Base-by-base conservation (phyloP, 2,797 vertebrate species). In the Merluccius polli region DNA sequence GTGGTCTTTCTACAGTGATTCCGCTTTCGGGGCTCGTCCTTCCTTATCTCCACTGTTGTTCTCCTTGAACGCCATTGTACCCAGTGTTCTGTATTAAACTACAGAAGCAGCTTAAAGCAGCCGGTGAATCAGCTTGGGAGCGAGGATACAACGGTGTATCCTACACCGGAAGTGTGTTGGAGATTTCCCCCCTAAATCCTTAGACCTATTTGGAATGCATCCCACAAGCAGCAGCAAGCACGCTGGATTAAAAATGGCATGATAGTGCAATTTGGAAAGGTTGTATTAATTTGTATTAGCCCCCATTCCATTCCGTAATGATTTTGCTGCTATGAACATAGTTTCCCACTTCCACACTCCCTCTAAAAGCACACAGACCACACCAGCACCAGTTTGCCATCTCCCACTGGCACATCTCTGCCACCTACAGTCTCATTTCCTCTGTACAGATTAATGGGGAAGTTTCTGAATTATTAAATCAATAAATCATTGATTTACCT, bases 401-500 rank as follows among this genome's bases (percentile, higher is more conserved):
- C 59, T 65, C 59, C 59, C n/a, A 65, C 59, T 12, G 59, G 59
- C 59, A 27, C 24, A 27, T 65, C 59, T 65, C 59, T 27, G 59
- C n/a, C 59, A 24, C 59, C 59, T 65, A 24, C 59, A 27, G 59
- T 5, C 59, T 27, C 9, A 65, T 65, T 65, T 65, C 59, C 24
- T 65, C 24, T 65, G 59, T 24, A 27, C 27, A 24, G 59, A 13
- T n/a, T 65, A 24, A 65, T 65, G 59, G 59, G 24, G 59, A 27
- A 10, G 59, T 65, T 65, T 65, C 59, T 65, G n/a, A 65, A 65
- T 65, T 65, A 65, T 65, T 65, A n/a, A 65, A 27, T 12, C 59
- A 4, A 27, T 73, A 65, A 74, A 69, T 70, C 69, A n/a, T n/a
- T n/a, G n/a, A n/a, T n/a, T n/a, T n/a, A n/a, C n/a, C n/a, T n/a